phyloP scores from a whole-genome alignment of 2,113 vertebrate species.

The Syrmaticus mikado region DNA sequence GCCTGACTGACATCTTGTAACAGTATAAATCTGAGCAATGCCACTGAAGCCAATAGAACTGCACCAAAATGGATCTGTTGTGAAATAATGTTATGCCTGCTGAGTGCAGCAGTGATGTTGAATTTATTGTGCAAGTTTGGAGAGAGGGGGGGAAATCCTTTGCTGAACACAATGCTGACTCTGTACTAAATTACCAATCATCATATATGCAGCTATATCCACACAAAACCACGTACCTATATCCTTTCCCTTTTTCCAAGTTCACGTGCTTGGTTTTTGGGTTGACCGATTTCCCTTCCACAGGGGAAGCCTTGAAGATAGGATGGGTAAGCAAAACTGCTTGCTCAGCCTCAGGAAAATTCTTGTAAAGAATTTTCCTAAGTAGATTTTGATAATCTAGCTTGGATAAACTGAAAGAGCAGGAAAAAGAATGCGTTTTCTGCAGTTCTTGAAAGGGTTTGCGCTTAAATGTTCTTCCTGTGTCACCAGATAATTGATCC shows the following conservation, averaged over 20 bases:
- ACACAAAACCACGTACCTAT: neutral
- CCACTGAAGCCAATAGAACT: neutral
- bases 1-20: neutral
- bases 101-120: neutral
- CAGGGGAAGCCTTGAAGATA: neutral
- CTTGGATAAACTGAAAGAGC: neutral
- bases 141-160: neutral
- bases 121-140: neutral
- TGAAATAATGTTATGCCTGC: neutral
- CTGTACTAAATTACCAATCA: neutral
- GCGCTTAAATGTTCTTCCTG: neutral
- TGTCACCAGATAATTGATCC: constrained; percentile 92
- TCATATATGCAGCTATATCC: neutral
- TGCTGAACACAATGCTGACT: neutral
- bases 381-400: neutral
- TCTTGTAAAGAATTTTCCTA: too few relatives aligned
- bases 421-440: neutral
- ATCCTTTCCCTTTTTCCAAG: neutral
- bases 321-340: too few relatives aligned
- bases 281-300: neutral
- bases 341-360: too few relatives aligned
- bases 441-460: neutral
- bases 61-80: neutral
- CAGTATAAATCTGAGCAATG: neutral
- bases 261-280: neutral